Evolutionary conservation across 2,797 vertebrate genomes (phyloP).

Genomic region (Apodemus agrarius): DNA sequence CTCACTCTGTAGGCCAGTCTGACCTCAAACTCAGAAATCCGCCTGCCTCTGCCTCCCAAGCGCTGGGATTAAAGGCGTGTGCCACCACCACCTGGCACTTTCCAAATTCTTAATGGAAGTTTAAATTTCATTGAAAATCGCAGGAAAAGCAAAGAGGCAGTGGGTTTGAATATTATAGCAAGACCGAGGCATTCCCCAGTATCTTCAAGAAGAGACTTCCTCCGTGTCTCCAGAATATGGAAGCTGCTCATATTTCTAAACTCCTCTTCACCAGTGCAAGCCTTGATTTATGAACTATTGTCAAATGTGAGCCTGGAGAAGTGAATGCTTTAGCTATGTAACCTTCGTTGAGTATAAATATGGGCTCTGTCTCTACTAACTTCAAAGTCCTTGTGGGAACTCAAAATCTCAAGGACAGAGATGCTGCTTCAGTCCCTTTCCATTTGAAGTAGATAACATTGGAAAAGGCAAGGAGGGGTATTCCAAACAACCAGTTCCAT

Average conservation of each 20-base stretch:
- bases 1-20: no score
- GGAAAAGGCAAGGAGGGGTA: background rate
- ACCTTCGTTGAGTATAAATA: background rate
- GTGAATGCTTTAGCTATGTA: background rate
- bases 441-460: background rate
- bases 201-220: background rate
- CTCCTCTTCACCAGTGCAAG: background rate
- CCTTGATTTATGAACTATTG: background rate
- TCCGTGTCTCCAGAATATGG: background rate
- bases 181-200: background rate
- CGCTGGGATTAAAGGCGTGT: no score
- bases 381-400: background rate
- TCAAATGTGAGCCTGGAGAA: background rate
- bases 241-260: slow-evolving; percentile 4
- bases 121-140: slow-evolving; percentile 73
- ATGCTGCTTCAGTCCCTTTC: background rate
- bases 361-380: background rate
- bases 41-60: no score
- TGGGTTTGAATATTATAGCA: background rate
- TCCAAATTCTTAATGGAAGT: slow-evolving; percentile 67
- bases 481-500: background rate
- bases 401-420: background rate
- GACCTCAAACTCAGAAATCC: no score
- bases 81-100: no score
- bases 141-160: background rate